A percentile compares a stretch with the other conserved stretches of the same genome.
phyloP scores from a whole-genome alignment of 2,888 invertebrate genomes.

The Lithophane ornitopus region DNA sequence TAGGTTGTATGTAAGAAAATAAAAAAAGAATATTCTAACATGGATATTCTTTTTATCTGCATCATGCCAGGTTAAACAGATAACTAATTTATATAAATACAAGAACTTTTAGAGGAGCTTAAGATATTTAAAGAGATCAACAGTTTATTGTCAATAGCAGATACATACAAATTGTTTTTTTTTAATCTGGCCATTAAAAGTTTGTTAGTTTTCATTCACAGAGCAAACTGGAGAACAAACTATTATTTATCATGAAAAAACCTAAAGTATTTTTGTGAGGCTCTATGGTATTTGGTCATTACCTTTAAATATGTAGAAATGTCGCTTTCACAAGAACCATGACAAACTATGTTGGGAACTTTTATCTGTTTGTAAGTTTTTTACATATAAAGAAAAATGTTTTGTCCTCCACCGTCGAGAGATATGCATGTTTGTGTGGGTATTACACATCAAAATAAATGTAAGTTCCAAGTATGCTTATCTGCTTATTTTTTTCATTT shows the following conservation, averaged over 20 bases:
- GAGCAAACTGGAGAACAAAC: not conserved
- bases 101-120: not conserved
- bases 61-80: not conserved
- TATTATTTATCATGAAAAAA: not conserved
- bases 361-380: conserved; percentile 4
- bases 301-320: conserved; percentile 32
- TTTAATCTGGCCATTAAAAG: no score
- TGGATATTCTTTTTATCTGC: no score
- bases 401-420: conserved; percentile 3
- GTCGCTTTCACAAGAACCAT: conserved; percentile 15
- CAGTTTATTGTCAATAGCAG: not conserved
- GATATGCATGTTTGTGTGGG: conserved; percentile 32
- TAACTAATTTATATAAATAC: not conserved
- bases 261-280: not conserved
- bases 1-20: no score
- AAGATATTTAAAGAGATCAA: not conserved
- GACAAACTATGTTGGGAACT: conserved; percentile 1
- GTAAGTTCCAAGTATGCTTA: conserved; percentile 1
- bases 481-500: conserved; percentile 16
- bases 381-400: conserved; percentile 33
- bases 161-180: no score
- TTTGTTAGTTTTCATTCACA: not conserved
- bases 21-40: no score
- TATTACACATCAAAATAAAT: conserved; percentile 21
- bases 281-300: not conserved